phyloP scores from a whole-genome alignment of 2,113 vertebrate species.

The Python bivittatus region DNA sequence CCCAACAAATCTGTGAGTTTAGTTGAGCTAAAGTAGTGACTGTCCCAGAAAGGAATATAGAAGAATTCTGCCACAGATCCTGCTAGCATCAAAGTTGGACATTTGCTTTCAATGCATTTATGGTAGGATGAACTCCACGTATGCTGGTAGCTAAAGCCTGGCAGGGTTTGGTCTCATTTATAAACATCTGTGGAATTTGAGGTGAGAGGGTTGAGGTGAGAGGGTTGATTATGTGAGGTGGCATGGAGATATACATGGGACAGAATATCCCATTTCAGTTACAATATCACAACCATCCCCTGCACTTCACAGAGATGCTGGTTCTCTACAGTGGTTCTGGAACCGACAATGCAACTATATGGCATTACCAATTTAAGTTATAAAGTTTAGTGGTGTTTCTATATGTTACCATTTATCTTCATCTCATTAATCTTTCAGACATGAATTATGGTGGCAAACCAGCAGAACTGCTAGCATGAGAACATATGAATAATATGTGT shows the following conservation, averaged over 20 bases:
- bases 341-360: not conserved
- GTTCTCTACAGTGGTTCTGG: not conserved
- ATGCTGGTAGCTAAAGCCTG: not conserved
- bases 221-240: not conserved
- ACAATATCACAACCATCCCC: no score
- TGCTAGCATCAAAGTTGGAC: not conserved
- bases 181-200: not conserved
- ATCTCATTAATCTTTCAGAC: not conserved
- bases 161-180: not conserved
- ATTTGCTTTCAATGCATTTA: not conserved
- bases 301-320: not conserved
- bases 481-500: not conserved
- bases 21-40: not conserved
- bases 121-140: not conserved
- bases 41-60: not conserved
- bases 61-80: not conserved
- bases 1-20: not conserved
- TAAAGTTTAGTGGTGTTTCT: not conserved
- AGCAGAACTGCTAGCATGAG: not conserved
- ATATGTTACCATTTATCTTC: not conserved
- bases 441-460: no score
- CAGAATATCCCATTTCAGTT: no score
- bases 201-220: not conserved
- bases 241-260: not conserved
- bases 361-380: not conserved